Conservation (phyloP, 2,888 invertebrate genomes). For the Drosophila stalkeri region DNA sequence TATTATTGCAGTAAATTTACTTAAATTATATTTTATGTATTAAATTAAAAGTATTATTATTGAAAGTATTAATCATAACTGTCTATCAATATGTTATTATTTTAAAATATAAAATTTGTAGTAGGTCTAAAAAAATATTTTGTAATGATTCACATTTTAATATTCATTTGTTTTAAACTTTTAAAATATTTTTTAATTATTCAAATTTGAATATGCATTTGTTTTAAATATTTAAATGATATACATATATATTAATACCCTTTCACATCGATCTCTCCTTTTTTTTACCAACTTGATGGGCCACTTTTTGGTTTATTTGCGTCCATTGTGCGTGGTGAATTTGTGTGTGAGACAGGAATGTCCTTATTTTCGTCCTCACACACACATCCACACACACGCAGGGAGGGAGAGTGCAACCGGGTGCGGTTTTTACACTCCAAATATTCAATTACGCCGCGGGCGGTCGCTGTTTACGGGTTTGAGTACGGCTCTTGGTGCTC, state of each 20-base stretch:
- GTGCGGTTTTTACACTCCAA: constrained; percentile 78
- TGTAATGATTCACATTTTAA: no score
- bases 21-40: no score
- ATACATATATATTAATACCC: neutral
- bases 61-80: no score
- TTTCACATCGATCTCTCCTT: neutral
- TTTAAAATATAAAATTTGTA: no score
- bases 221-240: neutral
- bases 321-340: constrained; percentile 38
- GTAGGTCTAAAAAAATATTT: no score
- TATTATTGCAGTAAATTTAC: no score
- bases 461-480: constrained; percentile 62
- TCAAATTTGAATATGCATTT: no score
- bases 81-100: no score
- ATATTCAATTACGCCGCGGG: constrained; percentile 80
- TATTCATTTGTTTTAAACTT: neutral
- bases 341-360: constrained; percentile 29
- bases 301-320: constrained; percentile 21
- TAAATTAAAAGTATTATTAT: no score
- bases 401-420: constrained; percentile 36
- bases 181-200: neutral
- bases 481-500: constrained; percentile 43
- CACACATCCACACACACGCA: constrained; percentile 13
- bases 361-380: constrained; percentile 32
- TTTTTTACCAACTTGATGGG: constrained; percentile 5